phyloP scores from a whole-genome alignment of 2,113 vertebrate species.

The Ascaphus truei region DNA sequence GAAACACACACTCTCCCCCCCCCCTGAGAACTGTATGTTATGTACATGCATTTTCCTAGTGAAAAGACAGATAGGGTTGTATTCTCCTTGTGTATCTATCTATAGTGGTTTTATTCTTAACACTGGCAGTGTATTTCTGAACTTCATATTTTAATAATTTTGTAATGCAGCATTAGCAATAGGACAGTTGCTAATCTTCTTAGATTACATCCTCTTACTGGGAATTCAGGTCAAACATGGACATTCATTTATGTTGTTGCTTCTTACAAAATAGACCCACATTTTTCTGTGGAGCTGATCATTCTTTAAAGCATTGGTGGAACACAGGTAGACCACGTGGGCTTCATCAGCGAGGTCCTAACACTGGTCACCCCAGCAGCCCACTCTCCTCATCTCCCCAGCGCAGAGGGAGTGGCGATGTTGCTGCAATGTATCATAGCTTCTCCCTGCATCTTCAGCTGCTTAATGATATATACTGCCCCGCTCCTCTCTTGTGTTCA shows the following conservation, averaged over 20 bases:
- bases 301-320: neutral
- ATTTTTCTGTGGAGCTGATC: neutral
- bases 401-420: no score
- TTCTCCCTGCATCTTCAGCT: no score
- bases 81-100: slow-evolving; percentile 1
- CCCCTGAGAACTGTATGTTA: no score
- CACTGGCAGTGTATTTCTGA: slow-evolving; percentile 12
- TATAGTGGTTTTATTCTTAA: slow-evolving; percentile 8
- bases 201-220: slow-evolving; percentile 26
- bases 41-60: neutral
- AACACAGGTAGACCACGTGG: no score
- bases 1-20: no score
- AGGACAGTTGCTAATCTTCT: slow-evolving; percentile 1
- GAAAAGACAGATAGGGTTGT: neutral
- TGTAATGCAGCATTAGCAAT: slow-evolving; percentile 4
- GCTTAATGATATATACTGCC: no score
- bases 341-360: no score
- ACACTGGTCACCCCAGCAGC: no score
- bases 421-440: no score
- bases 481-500: no score
- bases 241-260: neutral
- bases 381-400: no score
- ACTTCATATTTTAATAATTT: slow-evolving; percentile 5
- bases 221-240: slow-evolving; percentile 12
- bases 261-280: neutral